Evolutionary conservation across 2,113 vertebrate species (phyloP), one percentile per base, ranked within the genome.

Genomic region (Cricetomys ansorgei): DNA sequence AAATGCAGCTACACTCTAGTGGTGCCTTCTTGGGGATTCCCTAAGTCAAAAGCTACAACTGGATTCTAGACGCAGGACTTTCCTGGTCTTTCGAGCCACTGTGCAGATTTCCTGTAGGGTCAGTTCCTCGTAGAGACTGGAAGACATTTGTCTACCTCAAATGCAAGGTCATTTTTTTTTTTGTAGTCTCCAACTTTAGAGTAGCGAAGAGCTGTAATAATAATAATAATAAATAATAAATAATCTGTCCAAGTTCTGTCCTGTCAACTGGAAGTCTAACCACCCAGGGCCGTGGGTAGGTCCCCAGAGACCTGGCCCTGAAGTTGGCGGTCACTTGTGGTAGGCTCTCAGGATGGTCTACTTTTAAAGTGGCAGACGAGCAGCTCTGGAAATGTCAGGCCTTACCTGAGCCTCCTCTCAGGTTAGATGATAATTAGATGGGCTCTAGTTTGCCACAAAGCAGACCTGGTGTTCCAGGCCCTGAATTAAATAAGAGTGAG

Each of bases 401-500:
- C n/a, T 62, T 92, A 31, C 45, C 73, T 64, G 92, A 79, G 83
- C n/a, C 65, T 77, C 31, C 43, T 91, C 5, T 80, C 59, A 77
- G 70, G 43, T 11, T 48, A 81, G 62, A 92, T 45, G 29, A 48
- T 67, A n/a, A 88, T 88, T 84, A 94, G 88, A 85, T 84, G 65
- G 29, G 21, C n/a, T 92, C 43, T 90, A 40, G 9, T 79, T 89
- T 88, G 84, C 31, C 29, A 50, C 59, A 92, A 40, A 70, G 80
- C 43, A 91, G 89, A 93, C 34, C 15, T 86, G 48, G 70, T 92
- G 27, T 87, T 96, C 89, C 43, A 94, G 84, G 31, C 69, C 62
- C 57, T 73, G 77, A 92, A 88, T 76, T 76, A 91, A 93, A 40
- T 16, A 77, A 89, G 81, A 83, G 80, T 70, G 75, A 96, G 72